Evolutionary conservation across 2,113 vertebrate species (phyloP).

Genomic region (Physeter macrocephalus): DNA sequence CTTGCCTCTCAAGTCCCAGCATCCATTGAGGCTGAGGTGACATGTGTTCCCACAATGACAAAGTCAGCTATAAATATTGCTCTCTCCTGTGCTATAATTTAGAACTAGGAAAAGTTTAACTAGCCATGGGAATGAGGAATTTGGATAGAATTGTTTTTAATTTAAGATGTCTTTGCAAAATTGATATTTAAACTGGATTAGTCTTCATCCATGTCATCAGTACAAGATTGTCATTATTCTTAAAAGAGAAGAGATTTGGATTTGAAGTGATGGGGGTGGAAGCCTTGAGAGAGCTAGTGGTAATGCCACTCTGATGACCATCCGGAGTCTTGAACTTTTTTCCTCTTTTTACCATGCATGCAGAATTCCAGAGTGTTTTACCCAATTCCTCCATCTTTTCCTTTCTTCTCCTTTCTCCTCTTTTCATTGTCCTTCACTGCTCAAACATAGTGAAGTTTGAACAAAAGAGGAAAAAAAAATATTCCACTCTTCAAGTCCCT

Average conservation of each 20-base stretch:
- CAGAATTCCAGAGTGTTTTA: not conserved
- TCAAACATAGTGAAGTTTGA: not conserved
- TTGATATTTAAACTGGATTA: not conserved
- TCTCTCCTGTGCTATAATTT: not conserved
- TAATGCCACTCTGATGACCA: not conserved
- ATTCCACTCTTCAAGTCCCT: not conserved
- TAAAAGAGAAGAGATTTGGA: not conserved
- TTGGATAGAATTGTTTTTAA: not conserved
- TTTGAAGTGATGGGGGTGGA: not conserved
- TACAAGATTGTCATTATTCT: not conserved
- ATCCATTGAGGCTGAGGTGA: slow-evolving; percentile 12
- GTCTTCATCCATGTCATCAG: not conserved
- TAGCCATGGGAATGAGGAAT: not conserved
- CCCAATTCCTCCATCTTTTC: not conserved
- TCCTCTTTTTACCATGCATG: not conserved
- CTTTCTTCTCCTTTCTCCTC: not conserved
- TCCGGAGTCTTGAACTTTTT: not conserved
- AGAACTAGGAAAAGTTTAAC: not conserved
- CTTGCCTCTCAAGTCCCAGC: slow-evolving; percentile 18
- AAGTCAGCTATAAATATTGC: slow-evolving; percentile 25
- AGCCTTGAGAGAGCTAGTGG: not conserved
- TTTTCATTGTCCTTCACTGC: not conserved
- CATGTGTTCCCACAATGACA: slow-evolving; percentile 16
- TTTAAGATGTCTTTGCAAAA: not conserved
- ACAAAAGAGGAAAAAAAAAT: not conserved